Evolutionary conservation across 2,113 vertebrate species (phyloP).

Genomic region (Chloebia gouldiae): DNA sequence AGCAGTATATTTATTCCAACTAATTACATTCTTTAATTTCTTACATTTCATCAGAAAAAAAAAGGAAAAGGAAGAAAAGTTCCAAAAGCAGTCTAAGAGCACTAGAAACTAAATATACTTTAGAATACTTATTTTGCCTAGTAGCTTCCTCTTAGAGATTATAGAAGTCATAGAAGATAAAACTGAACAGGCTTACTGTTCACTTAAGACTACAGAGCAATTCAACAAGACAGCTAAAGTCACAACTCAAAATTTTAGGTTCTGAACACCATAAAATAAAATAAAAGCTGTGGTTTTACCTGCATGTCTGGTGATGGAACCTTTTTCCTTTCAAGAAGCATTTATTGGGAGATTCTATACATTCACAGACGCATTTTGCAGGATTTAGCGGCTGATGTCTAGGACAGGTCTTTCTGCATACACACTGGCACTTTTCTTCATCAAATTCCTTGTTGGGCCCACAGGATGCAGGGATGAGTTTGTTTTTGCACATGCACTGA

Average conservation of each 20-base stretch:
- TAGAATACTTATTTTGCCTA: neutral
- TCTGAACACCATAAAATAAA: neutral
- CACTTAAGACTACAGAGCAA: neutral
- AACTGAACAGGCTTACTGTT: neutral
- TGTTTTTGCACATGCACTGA: conserved; percentile 87
- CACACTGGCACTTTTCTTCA: conserved; percentile 87
- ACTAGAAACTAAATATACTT: neutral
- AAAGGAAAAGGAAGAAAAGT: neutral
- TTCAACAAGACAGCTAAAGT: neutral
- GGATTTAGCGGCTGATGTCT: conserved; percentile 88
- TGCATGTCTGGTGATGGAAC: conserved; percentile 92
- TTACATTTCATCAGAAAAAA: neutral
- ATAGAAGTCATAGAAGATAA: neutral
- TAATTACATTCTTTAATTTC: neutral
- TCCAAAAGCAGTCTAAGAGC: neutral
- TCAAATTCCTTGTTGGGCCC: conserved; percentile 84
- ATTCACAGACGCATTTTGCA: conserved; percentile 89
- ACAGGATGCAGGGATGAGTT: conserved; percentile 73
- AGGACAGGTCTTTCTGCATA: conserved; percentile 86
- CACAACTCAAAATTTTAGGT: neutral
- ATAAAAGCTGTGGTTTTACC: conserved; percentile 67
- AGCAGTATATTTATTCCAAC: neutral
- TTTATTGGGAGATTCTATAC: conserved; percentile 88
- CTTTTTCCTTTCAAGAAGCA: conserved; percentile 91
- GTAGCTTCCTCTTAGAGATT: neutral